These are phyloP conservation scores for Baccha elongata DNA, from an alignment of 2,888 invertebrate genomes.

Conservation along the genomic window DNA sequence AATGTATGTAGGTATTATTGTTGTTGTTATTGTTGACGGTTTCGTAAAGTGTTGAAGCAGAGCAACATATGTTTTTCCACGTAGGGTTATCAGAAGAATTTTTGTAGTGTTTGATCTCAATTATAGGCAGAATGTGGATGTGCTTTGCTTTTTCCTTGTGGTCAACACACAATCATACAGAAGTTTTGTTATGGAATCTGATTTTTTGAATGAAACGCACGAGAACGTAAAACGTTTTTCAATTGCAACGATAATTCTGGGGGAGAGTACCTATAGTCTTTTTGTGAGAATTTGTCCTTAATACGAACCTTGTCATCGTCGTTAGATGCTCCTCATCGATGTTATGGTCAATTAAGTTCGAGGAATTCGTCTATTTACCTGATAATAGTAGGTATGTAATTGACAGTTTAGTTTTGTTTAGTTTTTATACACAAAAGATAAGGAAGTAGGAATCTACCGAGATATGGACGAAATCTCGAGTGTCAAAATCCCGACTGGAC, in stretches of 20 bases:
- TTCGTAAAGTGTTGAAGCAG: slow-evolving; percentile 63
- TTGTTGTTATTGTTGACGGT: slow-evolving; percentile 13
- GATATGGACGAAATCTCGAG: too few relatives aligned
- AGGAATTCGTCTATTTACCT: slow-evolving; percentile 19
- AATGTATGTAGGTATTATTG: neutral
- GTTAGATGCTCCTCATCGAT: neutral
- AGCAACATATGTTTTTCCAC: slow-evolving; percentile 58
- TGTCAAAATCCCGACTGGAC: too few relatives aligned
- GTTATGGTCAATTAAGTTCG: slow-evolving; percentile 40
- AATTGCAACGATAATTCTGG: slow-evolving; percentile 51
- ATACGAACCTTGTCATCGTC: neutral
- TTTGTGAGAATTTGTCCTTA: neutral
- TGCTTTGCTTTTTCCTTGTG: slow-evolving; percentile 44
- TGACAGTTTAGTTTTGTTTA: too few relatives aligned
- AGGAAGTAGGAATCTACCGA: too few relatives aligned
- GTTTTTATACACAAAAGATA: too few relatives aligned
- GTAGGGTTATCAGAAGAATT: slow-evolving; percentile 44
- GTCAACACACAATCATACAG: slow-evolving; percentile 9
- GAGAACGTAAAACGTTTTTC: slow-evolving; percentile 59
- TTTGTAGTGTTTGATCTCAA: slow-evolving; percentile 50
- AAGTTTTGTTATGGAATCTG: slow-evolving; percentile 46
- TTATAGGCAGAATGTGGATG: slow-evolving; percentile 42
- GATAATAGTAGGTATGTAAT: too few relatives aligned
- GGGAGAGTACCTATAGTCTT: slow-evolving; percentile 28
- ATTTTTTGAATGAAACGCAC: slow-evolving; percentile 44